A percentile compares a stretch with the other conserved stretches of the same genome.
These are phyloP conservation scores for Parapsyche elsis DNA, from an alignment of 1,140 invertebrate species.

Conservation along the genomic window DNA sequence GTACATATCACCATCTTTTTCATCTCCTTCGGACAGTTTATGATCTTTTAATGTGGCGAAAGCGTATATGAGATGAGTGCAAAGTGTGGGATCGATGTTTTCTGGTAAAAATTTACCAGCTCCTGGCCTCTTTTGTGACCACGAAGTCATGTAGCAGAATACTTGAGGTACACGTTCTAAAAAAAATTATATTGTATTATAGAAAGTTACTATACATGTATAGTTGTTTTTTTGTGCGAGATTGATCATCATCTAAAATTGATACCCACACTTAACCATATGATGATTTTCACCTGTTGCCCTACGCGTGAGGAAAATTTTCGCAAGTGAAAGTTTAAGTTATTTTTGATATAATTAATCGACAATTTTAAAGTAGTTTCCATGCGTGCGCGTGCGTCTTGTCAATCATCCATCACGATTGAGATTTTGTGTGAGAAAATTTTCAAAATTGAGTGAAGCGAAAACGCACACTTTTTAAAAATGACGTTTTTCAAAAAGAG, in stretches of 20 bases:
- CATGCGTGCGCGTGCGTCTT: no score
- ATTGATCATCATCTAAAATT: no score
- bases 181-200: conserved; percentile 27
- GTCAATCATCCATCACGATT: no score
- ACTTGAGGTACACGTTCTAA: conserved; percentile 83
- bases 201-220: neutral
- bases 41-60: conserved; percentile 91
- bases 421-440: neutral
- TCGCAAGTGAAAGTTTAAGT: neutral
- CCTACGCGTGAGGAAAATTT: neutral
- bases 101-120: conserved; percentile 88
- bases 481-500: conserved; percentile 1
- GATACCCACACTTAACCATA: no score
- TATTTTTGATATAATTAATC: neutral
- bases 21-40: conserved; percentile 79
- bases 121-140: conserved; percentile 90
- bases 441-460: neutral
- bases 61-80: conserved; percentile 93
- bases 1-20: conserved; percentile 87
- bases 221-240: no score
- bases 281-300: neutral
- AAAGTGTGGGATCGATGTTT: conserved; percentile 87
- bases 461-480: neutral
- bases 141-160: conserved; percentile 94
- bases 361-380: no score